Conservation (phyloP, 2,113 vertebrate species). For the Melozone crissalis region DNA sequence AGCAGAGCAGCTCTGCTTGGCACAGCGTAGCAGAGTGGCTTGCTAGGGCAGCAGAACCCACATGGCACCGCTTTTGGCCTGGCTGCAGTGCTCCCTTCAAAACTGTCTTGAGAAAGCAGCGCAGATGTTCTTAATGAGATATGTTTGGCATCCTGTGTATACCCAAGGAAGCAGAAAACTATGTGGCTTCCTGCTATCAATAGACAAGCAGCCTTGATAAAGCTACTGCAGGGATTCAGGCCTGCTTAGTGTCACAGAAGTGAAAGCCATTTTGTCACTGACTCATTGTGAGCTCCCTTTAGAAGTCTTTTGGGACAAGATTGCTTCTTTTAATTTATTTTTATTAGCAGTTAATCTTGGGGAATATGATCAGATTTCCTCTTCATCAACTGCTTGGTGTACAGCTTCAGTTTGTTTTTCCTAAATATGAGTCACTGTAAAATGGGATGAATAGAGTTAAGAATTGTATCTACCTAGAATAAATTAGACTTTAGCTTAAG, state of each 20-base stretch:
- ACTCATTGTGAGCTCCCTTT: not conserved
- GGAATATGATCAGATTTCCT: not conserved
- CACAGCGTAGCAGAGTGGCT: not conserved
- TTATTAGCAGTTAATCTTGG: not conserved
- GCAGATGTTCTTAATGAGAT: constrained; percentile 44
- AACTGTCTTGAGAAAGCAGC: not conserved
- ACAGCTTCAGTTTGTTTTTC: not conserved
- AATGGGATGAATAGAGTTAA: not conserved
- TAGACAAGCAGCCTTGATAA: constrained; percentile 28
- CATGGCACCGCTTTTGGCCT: not conserved
- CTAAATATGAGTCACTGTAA: not conserved
- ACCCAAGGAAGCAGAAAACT: constrained; percentile 28
- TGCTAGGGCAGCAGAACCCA: not conserved
- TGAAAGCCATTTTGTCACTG: not conserved
- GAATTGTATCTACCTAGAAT: not conserved
- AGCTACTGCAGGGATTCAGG: not conserved
- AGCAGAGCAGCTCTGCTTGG: not conserved
- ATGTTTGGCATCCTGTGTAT: constrained; percentile 37
- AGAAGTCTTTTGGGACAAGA: not conserved
- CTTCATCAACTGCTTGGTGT: not conserved
- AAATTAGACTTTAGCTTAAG: not conserved
- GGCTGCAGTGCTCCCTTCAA: not conserved
- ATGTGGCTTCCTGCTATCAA: constrained; percentile 31
- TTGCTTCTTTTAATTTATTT: not conserved
- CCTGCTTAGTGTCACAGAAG: constrained; percentile 16